Conservation (phyloP, 2,888 invertebrate species). For the Acleris sparsana region DNA sequence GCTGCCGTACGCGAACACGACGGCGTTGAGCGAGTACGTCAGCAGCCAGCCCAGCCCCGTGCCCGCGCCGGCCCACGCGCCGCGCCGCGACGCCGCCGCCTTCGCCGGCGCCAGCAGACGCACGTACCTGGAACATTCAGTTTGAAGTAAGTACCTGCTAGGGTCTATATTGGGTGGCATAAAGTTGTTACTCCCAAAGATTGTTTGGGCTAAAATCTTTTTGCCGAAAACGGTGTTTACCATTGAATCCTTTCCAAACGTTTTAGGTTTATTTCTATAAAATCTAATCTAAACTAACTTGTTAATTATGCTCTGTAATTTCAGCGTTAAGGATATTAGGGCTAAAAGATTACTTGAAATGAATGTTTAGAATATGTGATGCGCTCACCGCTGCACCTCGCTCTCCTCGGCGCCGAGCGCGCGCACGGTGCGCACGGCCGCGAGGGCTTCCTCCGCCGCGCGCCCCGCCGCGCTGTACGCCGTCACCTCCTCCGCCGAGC, state of each 20-base stretch:
- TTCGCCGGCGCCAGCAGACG: slow-evolving; percentile 81
- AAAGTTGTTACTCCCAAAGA: no score
- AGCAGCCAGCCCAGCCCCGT: slow-evolving; percentile 89
- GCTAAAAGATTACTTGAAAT: no score
- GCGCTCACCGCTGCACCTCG: slow-evolving; percentile 84
- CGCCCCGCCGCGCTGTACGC: slow-evolving; percentile 89
- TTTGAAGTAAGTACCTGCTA: no score
- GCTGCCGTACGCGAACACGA: slow-evolving; percentile 91
- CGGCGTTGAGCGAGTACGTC: slow-evolving; percentile 88
- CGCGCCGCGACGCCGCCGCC: slow-evolving; percentile 82
- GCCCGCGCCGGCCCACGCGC: slow-evolving; percentile 86
- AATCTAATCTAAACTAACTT: no score
- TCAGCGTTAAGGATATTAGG: no score
- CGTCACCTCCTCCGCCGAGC: slow-evolving; percentile 84
- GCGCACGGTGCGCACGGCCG: slow-evolving; percentile 87
- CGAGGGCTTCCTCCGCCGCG: slow-evolving; percentile 89
- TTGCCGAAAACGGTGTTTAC: no score
- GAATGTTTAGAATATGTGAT: no score
- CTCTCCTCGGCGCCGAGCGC: slow-evolving; percentile 89
- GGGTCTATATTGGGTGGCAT: no score
- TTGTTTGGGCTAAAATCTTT: no score
- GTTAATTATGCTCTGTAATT: no score
- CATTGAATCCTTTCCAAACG: no score
- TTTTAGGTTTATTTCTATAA: no score
- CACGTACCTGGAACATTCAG: slow-evolving; percentile 63